phyloP scores from a whole-genome alignment of 2,888 invertebrate genomes.

The Pediacus dermestoides region DNA sequence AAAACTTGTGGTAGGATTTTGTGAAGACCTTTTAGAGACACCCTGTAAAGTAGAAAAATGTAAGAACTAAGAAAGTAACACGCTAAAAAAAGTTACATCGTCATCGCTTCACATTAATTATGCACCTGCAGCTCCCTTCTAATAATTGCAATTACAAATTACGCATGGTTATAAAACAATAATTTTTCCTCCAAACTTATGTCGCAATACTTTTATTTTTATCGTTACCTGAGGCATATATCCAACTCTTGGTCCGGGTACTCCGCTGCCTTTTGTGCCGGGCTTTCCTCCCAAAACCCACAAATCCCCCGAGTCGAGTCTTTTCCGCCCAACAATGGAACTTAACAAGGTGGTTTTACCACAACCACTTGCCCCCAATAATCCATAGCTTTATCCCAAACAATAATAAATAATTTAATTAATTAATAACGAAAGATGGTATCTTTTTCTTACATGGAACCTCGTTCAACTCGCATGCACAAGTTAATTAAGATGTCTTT shows the following conservation, averaged over 20 bases:
- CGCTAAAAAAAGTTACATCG: too few species aligned
- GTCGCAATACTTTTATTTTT: too few species aligned
- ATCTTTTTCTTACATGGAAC: slow-evolving; percentile 67
- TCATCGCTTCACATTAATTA: too few species aligned
- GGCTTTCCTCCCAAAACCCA: slow-evolving; percentile 82
- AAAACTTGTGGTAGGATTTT: too few species aligned
- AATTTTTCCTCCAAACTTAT: too few species aligned
- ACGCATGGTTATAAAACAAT: too few species aligned
- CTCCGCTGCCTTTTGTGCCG: slow-evolving; percentile 76
- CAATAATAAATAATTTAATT: not conserved
- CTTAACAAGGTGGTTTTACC: slow-evolving; percentile 85
- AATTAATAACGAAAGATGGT: not conserved
- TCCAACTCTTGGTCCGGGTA: slow-evolving; percentile 83
- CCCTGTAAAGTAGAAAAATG: too few species aligned
- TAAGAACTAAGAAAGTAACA: too few species aligned
- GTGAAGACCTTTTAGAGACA: too few species aligned
- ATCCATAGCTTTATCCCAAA: slow-evolving; percentile 77
- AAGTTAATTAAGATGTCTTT: slow-evolving; percentile 64
- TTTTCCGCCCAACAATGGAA: slow-evolving; percentile 78
- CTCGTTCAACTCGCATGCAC: slow-evolving; percentile 70
- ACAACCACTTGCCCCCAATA: slow-evolving; percentile 88
- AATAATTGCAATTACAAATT: too few species aligned
- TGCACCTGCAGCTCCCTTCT: too few species aligned
- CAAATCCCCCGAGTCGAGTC: slow-evolving; percentile 76
- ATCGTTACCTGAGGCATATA: slow-evolving; percentile 51